Evolutionary conservation across 2,797 vertebrate species (phyloP), one percentile per base, ranked within the genome.

Genomic region (Hoplostethus mediterraneus): DNA sequence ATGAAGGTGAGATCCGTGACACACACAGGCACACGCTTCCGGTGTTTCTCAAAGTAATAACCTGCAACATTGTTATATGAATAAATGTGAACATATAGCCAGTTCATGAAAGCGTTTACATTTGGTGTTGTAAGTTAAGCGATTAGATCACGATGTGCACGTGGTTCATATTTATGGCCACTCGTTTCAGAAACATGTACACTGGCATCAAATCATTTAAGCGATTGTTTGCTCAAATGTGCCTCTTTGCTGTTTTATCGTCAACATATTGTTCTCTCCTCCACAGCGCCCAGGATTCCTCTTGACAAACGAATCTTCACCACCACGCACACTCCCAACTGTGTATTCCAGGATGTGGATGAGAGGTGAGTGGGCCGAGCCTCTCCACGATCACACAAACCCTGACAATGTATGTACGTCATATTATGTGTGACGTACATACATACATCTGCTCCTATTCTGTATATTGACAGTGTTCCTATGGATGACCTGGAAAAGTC

Each of bases 231-330:
- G 6, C 17, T 5, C 16, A 10, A 25, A 25, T 52, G 49, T 25
- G 25, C 49, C 7, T 21, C 9, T 52, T 10, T 10, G 21, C 21
- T 10, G 0, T 25, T 53, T 28, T 54, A 17, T 30, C 11, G 9
- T 31, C 3, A 30, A 14, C 30, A 13, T 13, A 8, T 36, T 1
- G 14, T 51, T 12, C 42, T 31, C n/a, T 64, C 76, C 65, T 88
- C 71, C 31, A 21, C 82, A 99, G 98, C 97, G 40, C 97, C 97
- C 67, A 95, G 97, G 88, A 99, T 99, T 83, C 98, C 98, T 58
- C 79, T 96, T 3, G 97, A 99, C 90, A 99, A 99, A 88, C 95
- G 97, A 17, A 97, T 99, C 75, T 99, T 99, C 87, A 99, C 98
- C 14, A 99, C 98, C 8, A 99, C 97, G 0, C 98, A 99, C 83